Conservation (phyloP, 2,113 vertebrate genomes). For the Xenopus tropicalis region UCB_Xtro_10.0 CM004446.2:126207501-126208000, state of each 20-base stretch:
- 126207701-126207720: slow-evolving; percentile 19
- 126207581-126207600: slow-evolving; percentile 4
- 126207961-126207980: no score
- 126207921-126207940: no score
- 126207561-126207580: not conserved
- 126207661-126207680: slow-evolving; percentile 17
- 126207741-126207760: slow-evolving; percentile 1
- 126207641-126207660: slow-evolving; percentile 18
- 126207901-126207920: no score
- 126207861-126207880: no score
- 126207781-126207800: not conserved
- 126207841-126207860: no score
- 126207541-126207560: not conserved
- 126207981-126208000: no score
- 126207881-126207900: no score
- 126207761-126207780: not conserved
- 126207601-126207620: slow-evolving; percentile 19
- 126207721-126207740: not conserved
- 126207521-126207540: not conserved
- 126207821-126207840: no score
- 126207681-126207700: slow-evolving; percentile 28
- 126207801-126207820: not conserved
- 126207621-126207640: slow-evolving; percentile 27
- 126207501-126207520: slow-evolving; percentile 2
- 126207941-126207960: no score